A percentile compares a stretch with the other conserved stretches of the same genome.
Conservation (phyloP, 2,888 invertebrate species). For the Stenodema calcarata region DNA sequence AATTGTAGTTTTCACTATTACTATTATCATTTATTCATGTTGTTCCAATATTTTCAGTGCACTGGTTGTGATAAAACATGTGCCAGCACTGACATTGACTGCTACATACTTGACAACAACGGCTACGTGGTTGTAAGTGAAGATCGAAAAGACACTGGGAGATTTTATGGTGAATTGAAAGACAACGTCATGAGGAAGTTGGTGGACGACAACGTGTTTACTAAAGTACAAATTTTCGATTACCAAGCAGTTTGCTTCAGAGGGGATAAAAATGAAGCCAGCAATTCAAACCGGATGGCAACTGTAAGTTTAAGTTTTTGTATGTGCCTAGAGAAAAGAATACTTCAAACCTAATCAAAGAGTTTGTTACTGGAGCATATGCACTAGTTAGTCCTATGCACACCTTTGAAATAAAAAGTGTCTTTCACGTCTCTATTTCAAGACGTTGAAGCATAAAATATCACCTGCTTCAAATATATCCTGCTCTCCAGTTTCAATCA, state of each 20-base stretch:
- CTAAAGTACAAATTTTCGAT: constrained; percentile 77
- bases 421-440: no score
- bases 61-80: constrained; percentile 63
- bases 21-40: no score
- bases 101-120: constrained; percentile 92
- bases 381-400: no score
- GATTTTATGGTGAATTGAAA: constrained; percentile 85
- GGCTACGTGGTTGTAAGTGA: constrained; percentile 88
- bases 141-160: constrained; percentile 75
- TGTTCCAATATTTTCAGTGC: constrained; percentile 46
- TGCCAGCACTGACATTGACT: constrained; percentile 87
- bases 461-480: no score
- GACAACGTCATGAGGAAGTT: constrained; percentile 70
- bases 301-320: constrained; percentile 59
- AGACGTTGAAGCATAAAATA: no score
- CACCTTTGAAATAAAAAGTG: no score
- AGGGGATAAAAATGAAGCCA: constrained; percentile 66
- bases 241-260: constrained; percentile 89
- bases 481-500: no score
- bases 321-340: no score
- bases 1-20: no score
- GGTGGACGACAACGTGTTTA: constrained; percentile 77
- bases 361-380: no score
- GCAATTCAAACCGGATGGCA: constrained; percentile 62
- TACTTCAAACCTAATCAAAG: no score